Evolutionary conservation across 2,113 vertebrate genomes (phyloP), one percentile per base, ranked within the genome.

Genomic region (Poeciliopsis retropinna): DNA sequence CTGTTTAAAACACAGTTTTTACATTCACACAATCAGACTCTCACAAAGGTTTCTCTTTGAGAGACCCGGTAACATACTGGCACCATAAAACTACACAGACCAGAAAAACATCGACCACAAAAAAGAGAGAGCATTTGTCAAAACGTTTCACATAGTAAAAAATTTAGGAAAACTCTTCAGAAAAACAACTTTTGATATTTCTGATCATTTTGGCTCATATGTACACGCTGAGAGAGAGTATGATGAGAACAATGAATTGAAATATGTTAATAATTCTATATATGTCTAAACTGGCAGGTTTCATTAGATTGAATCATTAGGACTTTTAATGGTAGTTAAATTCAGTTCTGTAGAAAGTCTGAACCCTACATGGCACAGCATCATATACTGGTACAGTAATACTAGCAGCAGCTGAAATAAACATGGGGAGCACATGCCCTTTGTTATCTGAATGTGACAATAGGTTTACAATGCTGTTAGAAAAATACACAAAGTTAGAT

Each of bases 151-250:
- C 83, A 13, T 80, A 69, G 85, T 88, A 89, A 91, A 93, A 91
- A 89, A 80, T 89, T 81, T 82, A 89, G 90, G 63, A 89, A 87
- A 12, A 78, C 75, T 81, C 70, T 79, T 57, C 73, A 83, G 79
- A 89, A 87, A 92, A 78, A 90, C 85, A 80, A 82, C 17, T 60
- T 60, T 12, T 22, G 15, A 62, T 85, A 85, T 81, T 92, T 82
- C 76, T 51, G 74, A 84, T 85, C 81, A 25, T 61, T 85, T 78
- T 74, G 75, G 77, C 74, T 76, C 79, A 89, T 94, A 93, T 94
- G 80, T 94, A 94, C 91, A 94, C 86, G 79, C 80, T 84, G 89
- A 91, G 83, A 83, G 65, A 87, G 66, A 88, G 79, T 70, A 88
- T 74, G 66, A 89, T 30, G 13, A 82, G 79, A 81, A 80, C 51